Evolutionary conservation across 2,797 vertebrate genomes (phyloP), one percentile per base, ranked within the genome.

Genomic region (Phoebastria nigripes): DNA sequence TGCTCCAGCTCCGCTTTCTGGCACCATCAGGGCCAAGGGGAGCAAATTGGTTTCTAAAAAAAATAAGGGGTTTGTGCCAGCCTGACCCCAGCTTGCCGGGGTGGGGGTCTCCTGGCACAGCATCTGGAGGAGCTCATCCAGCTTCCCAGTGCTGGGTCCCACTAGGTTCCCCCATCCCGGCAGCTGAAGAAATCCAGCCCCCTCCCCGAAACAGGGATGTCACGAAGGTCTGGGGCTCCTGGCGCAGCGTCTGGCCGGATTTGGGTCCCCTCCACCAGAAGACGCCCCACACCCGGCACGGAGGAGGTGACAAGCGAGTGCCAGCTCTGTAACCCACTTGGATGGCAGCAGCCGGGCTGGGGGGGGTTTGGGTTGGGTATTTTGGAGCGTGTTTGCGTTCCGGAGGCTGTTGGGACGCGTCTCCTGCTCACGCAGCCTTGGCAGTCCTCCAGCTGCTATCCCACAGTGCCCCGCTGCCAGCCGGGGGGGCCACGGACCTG

Each of bases 361-460:
- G 6, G 22, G 49, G 42, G 51, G 21, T 35, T 87, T 26, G 33
- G 16, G 17, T 20, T 70, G 52, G 26, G 29, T 66, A 16, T 79
- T 96, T 81, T 42, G 59, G 56, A 78, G 39, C 1, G 3, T 3
- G 11, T 56, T 88, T 54, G 65, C 3, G 17, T 46, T 91, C 62
- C 0, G 5, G 41, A 39, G 61, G 22, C 58, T 74, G 55, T 41
- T 56, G 69, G 85, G 82, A 71, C 0, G 0, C 0, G 0, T 59
- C 16, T 72, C 59, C 71, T 1, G 4, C 41, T 84, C 63, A 35
- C 1, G 1, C 51, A 69, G 81, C 61, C 62, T 67, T 63, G 58
- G 78, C 67, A 77, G 49, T 24, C 42, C 72, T 63, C 51, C 82
- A 70, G 39, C 46, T 41, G 21, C 74, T 33, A 18, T n/a, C 70